These are phyloP conservation scores for Drosophila stalkeri DNA, from an alignment of 2,888 invertebrate species.

Conservation along the genomic window DNA sequence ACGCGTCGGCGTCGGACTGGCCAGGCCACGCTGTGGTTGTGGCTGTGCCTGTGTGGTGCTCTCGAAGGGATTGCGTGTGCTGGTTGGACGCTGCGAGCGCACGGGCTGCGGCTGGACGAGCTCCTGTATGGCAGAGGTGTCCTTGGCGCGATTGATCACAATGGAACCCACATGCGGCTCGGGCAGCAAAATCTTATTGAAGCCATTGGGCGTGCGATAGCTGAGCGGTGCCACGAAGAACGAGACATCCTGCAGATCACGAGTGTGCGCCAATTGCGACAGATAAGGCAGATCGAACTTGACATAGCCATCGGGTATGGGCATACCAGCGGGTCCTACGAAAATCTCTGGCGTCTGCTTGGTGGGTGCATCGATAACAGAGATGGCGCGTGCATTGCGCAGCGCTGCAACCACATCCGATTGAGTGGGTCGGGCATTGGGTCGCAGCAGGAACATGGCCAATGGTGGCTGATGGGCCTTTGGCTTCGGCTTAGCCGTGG, in stretches of 20 bases:
- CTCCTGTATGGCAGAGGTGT: slow-evolving; percentile 29
- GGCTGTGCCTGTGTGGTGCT: slow-evolving; percentile 61
- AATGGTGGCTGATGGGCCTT: slow-evolving; percentile 94
- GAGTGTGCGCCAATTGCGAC: slow-evolving; percentile 86
- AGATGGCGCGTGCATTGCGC: slow-evolving; percentile 90
- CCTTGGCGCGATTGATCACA: slow-evolving; percentile 88
- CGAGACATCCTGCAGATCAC: slow-evolving; percentile 90
- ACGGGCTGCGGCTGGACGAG: slow-evolving; percentile 39
- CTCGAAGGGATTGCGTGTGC: slow-evolving; percentile 60
- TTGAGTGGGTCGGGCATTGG: slow-evolving; percentile 86
- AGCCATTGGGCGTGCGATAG: slow-evolving; percentile 93
- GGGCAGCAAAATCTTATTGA: slow-evolving; percentile 93
- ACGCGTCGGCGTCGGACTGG: slow-evolving; percentile 58
- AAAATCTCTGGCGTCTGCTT: slow-evolving; percentile 91
- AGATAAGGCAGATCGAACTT: slow-evolving; percentile 94
- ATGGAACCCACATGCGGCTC: slow-evolving; percentile 95
- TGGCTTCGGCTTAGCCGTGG: slow-evolving; percentile 87
- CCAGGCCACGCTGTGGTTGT: slow-evolving; percentile 35
- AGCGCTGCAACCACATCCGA: slow-evolving; percentile 90
- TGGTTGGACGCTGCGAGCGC: slow-evolving; percentile 65
- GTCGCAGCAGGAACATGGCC: slow-evolving; percentile 90
- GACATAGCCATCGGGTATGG: slow-evolving; percentile 89
- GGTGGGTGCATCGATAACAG: slow-evolving; percentile 91
- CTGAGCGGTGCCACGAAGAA: slow-evolving; percentile 95
- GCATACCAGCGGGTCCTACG: slow-evolving; percentile 91